Evolutionary conservation across 2,113 vertebrate genomes (phyloP).

Genomic region (Alaudala cheleensis): DNA sequence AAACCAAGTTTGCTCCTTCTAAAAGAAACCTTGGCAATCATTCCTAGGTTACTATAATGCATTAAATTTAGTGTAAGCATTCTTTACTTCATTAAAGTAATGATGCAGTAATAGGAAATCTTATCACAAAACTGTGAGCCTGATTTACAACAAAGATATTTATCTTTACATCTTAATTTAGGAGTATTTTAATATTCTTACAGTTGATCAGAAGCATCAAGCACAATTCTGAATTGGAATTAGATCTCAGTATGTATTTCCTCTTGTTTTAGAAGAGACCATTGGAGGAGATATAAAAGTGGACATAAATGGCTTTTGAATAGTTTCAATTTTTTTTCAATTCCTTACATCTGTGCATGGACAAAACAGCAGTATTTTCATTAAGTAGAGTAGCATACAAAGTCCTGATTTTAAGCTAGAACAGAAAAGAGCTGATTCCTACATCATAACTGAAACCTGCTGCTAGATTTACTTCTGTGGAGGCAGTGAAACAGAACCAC

Average conservation of each 20-base stretch:
- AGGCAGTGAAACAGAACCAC: not conserved
- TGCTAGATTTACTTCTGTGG: not conserved
- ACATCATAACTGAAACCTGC: not conserved
- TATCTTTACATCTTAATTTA: not conserved
- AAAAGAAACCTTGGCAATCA: not conserved
- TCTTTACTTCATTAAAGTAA: not conserved
- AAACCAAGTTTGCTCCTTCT: not conserved
- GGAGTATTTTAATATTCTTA: not conserved
- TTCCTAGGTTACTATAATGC: not conserved
- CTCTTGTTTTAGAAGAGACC: not conserved
- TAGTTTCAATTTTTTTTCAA: not conserved
- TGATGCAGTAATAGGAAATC: not conserved
- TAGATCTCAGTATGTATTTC: not conserved
- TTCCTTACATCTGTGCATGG: not conserved
- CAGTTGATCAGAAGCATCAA: not conserved
- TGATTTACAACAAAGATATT: not conserved
- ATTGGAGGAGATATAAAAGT: not conserved
- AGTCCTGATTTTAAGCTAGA: not conserved
- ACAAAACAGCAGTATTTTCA: not conserved
- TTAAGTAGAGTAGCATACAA: not conserved
- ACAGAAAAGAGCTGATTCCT: not conserved
- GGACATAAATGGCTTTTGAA: not conserved
- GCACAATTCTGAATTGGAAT: not conserved
- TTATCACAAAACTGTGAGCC: not conserved
- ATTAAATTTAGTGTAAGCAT: not conserved